These are phyloP conservation scores for Callaeas wilsoni DNA, from an alignment of 2,113 vertebrate species.

Conservation along the genomic window DNA sequence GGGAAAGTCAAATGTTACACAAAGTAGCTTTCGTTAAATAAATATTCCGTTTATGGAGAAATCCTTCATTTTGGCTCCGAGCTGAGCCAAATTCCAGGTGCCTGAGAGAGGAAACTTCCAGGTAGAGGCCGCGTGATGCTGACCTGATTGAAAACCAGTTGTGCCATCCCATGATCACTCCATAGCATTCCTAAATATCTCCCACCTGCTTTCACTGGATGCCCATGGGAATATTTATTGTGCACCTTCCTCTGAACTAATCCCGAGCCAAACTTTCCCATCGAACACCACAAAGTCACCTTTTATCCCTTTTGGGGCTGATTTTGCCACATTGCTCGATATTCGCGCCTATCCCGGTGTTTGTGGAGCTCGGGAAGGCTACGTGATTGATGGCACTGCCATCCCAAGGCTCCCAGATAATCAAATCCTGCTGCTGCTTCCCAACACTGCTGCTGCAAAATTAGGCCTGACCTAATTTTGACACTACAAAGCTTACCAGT, in stretches of 20 bases:
- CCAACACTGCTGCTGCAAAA: not conserved
- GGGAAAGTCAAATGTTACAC: not conserved
- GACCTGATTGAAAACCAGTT: not conserved
- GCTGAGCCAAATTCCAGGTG: not conserved
- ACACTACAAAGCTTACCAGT: not conserved
- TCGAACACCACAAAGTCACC: not conserved
- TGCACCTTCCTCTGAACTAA: not conserved
- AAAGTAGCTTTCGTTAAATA: not conserved
- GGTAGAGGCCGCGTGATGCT: not conserved
- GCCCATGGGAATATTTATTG: rapidly evolving
- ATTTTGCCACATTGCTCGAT: not conserved
- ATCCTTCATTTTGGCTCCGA: not conserved
- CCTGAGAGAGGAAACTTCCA: rapidly evolving
- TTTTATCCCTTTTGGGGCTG: not conserved
- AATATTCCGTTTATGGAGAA: not conserved
- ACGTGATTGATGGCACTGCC: not conserved
- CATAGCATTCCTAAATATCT: rapidly evolving
- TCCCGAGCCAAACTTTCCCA: rapidly evolving
- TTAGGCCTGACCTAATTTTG: not conserved
- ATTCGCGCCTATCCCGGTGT: not conserved
- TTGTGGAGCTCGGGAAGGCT: not conserved
- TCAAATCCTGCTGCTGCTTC: not conserved
- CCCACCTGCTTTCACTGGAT: not conserved
- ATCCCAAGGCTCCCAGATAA: not conserved
- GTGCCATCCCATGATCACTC: not conserved